These are phyloP conservation scores for Chamaea fasciata DNA, from an alignment of 2,113 vertebrate genomes.

Conservation along the genomic window DNA sequence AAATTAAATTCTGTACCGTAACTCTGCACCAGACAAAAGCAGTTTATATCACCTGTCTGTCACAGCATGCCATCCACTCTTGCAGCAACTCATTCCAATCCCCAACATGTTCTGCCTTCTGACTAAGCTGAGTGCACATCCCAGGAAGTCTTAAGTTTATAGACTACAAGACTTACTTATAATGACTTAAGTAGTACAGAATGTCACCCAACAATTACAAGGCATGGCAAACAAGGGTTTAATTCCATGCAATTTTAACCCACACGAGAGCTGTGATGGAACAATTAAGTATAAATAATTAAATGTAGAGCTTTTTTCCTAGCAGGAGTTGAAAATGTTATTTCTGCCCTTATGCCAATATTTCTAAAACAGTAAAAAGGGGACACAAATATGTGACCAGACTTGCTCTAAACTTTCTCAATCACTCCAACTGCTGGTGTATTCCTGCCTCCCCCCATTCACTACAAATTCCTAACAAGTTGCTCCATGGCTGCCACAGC, in stretches of 20 bases:
- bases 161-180: neutral
- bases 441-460: neutral
- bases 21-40: neutral
- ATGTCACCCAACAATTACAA: neutral
- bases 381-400: neutral
- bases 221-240: neutral
- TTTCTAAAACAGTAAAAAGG: neutral
- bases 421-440: neutral
- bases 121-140: neutral
- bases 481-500: neutral
- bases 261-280: neutral
- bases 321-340: neutral
- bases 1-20: neutral
- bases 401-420: neutral
- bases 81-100: neutral
- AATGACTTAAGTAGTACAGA: neutral
- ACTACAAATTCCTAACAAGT: neutral
- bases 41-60: neutral
- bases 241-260: neutral
- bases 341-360: neutral
- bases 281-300: constrained; percentile 8
- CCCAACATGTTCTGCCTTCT: neutral
- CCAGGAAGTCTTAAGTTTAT: neutral
- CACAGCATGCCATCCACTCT: neutral
- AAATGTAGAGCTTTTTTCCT: neutral